Evolutionary conservation across 2,113 vertebrate genomes (phyloP), one percentile per base, ranked within the genome.

Genomic region (Hippotragus niger): DNA sequence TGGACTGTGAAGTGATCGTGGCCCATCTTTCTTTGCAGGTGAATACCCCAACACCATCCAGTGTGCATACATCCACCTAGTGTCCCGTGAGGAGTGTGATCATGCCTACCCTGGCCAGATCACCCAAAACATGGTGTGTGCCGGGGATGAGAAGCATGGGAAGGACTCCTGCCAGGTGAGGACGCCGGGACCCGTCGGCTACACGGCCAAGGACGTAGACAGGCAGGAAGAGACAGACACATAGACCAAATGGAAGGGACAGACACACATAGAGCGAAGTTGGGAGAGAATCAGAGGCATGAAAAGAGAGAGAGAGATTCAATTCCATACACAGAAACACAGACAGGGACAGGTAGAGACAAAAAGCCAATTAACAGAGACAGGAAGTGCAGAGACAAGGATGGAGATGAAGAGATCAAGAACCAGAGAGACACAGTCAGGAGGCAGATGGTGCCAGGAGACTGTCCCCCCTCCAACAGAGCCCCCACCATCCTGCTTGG

Each of bases 121-220:
- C 98, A 99, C 99, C 87, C 89, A 88, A 88, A 99, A 99, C 98
- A 99, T 99, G 99, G 98, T 99, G 99, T 99, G 99, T 23, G 99
- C 99, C 1, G 99, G 99, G 60, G 98, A 98, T 76, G 67, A 99
- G 36, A 98, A 99, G 82, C 98, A 98, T 92, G 99, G 99, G 88
- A 99, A 98, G 94, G 99, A 99, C 93, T 99, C 99, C 88, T 99
- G 99, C 97, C 99, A 99, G 99, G 99, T 99, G 98, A 98, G 95
- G n/a, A 21, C 0, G 0, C 40, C 0, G 0, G 50, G n/a, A 40
- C 83, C 57, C 25, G 0, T 78, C 2, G 4, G 50, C 3, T 31
- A 31, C 19, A 43, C 0, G 7, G 21, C 40, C 5, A 15, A 57
- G 40, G 47, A 31, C n/a, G 21, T 52, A 76, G 53, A 40, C 27